Percentiles rank a stretch among this genome's conserved stretches.
Conservation (phyloP, 2,797 vertebrate species). For the Peromyscus aztecus region DNA sequence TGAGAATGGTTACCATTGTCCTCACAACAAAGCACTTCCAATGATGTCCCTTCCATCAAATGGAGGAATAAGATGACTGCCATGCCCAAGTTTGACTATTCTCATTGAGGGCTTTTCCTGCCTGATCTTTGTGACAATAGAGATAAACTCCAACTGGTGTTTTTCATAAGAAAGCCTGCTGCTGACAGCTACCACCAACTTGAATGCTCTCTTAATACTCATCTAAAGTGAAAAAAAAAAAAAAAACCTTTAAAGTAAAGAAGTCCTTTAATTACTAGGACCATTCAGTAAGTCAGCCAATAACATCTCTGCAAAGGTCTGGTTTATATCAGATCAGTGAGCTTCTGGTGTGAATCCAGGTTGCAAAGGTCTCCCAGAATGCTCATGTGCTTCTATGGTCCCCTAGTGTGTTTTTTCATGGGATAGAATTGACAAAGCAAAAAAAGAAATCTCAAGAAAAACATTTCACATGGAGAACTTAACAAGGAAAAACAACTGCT, state of each 20-base stretch:
- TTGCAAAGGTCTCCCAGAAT: slow-evolving; percentile 32
- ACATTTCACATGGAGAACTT: slow-evolving; percentile 78
- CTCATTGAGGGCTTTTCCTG: neutral
- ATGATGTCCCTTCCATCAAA: neutral
- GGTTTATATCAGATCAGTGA: neutral
- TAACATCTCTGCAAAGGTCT: neutral
- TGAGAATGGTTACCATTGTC: neutral
- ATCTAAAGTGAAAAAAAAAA: neutral
- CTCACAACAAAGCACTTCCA: neutral
- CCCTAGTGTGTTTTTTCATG: slow-evolving; percentile 39
- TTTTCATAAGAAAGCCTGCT: neutral
- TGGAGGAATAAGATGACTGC: neutral
- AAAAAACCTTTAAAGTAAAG: neutral
- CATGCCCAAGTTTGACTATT: neutral
- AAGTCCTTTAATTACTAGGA: neutral
- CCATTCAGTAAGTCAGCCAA: neutral
- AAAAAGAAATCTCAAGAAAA: slow-evolving; percentile 74
- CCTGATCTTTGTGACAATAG: neutral
- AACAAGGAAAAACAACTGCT: slow-evolving; percentile 82
- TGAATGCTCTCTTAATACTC: neutral
- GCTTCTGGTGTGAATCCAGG: neutral
- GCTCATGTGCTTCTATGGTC: neutral
- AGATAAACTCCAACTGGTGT: neutral
- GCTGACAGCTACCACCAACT: neutral
- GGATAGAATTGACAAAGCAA: slow-evolving; percentile 56